Conservation (phyloP, 2,797 vertebrate genomes). For the Gymnothorax reevesii region DNA sequence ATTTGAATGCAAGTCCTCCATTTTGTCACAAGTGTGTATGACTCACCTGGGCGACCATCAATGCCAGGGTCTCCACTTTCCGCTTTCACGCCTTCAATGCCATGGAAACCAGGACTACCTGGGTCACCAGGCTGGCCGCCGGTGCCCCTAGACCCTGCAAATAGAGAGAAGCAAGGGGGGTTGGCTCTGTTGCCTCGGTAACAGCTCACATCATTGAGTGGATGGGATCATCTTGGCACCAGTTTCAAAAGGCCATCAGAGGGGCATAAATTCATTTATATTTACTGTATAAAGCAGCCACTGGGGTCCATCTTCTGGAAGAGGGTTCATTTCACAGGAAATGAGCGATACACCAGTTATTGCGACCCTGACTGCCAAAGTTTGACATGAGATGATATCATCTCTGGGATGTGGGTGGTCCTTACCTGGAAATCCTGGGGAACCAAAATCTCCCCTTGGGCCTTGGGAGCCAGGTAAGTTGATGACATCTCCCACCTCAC, state of each 20-base stretch:
- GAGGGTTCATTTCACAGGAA: too few species aligned
- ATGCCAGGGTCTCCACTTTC: constrained; percentile 58
- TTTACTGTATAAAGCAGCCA: too few species aligned
- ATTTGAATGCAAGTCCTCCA: not conserved
- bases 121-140: constrained; percentile 58
- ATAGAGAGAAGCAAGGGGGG: not conserved
- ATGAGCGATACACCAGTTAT: too few species aligned
- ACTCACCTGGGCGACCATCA: constrained; percentile 62
- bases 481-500: constrained; percentile 74
- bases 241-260: too few species aligned
- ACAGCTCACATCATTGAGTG: not conserved
- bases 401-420: not conserved
- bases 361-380: not conserved
- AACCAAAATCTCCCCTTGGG: constrained; percentile 80
- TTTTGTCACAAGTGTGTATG: not conserved
- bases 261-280: too few species aligned
- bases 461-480: constrained; percentile 82
- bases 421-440: constrained; percentile 77
- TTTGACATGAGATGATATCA: not conserved
- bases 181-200: not conserved
- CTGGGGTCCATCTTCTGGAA: too few species aligned
- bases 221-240: too few species aligned
- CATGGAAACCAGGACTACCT: constrained; percentile 67
- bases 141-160: constrained; percentile 65
- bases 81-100: constrained; percentile 71